Evolutionary conservation across 1,140 invertebrate species (phyloP).

Genomic region (Philaenus spumarius): DNA sequence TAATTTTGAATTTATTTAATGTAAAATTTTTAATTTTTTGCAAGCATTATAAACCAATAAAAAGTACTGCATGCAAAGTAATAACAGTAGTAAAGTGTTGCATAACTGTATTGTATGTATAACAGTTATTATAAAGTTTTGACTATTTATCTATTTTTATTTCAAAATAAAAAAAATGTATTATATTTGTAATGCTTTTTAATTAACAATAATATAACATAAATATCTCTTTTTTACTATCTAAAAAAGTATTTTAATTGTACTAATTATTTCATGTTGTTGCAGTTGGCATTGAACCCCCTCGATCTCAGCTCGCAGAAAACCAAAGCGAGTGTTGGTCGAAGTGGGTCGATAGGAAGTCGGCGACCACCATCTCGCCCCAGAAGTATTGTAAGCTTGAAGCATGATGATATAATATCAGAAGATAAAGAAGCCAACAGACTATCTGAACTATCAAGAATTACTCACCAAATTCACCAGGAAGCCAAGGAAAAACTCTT

Average conservation of each 20-base stretch:
- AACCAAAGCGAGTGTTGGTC: constrained; percentile 43
- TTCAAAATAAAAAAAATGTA: not conserved
- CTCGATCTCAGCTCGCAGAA: constrained; percentile 45
- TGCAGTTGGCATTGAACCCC: constrained; percentile 45
- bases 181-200: not conserved
- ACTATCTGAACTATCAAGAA: not conserved
- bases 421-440: not conserved
- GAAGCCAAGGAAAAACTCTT: constrained; percentile 13
- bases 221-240: no score
- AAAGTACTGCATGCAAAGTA: no score
- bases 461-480: constrained; percentile 8
- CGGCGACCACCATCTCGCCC: constrained; percentile 43
- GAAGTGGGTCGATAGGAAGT: constrained; percentile 40
- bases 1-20: no score
- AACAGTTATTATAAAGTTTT: no score
- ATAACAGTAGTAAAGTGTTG: no score
- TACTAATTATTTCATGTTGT: constrained; percentile 29
- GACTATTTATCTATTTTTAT: not conserved
- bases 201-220: constrained; percentile 3
- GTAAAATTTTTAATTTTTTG: no score
- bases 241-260: no score
- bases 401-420: not conserved
- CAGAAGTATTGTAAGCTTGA: constrained; percentile 29
- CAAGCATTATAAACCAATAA: no score
- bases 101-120: no score